Conservation (phyloP, 2,113 vertebrate species). For the Hemiprocne comata region DNA sequence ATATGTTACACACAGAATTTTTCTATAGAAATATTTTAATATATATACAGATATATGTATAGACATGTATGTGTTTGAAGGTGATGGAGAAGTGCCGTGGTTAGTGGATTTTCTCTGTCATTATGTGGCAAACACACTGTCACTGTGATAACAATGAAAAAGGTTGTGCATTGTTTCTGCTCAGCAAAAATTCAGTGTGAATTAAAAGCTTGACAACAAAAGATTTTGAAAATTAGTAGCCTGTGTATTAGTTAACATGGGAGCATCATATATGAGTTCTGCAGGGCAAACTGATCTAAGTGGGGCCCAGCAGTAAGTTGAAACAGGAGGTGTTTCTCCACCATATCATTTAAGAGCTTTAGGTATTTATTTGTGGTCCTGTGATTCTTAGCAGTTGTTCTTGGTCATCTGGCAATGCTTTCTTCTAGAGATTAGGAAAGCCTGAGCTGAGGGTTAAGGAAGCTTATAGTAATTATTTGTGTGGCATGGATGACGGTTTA, state of each 20-base stretch:
- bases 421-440: conserved; percentile 81
- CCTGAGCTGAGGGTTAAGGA: conserved; percentile 72
- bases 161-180: background rate
- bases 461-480: conserved; percentile 76
- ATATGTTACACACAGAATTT: background rate
- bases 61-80: background rate
- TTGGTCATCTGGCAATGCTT: conserved; percentile 81
- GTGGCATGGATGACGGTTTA: conserved; percentile 56
- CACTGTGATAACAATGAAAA: fast-evolving
- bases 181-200: background rate
- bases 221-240: background rate
- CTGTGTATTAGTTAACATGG: background rate
- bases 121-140: background rate
- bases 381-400: conserved; percentile 80
- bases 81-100: background rate
- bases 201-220: background rate
- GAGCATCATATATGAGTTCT: background rate
- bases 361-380: conserved; percentile 67
- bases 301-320: background rate
- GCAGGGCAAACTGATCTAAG: background rate
- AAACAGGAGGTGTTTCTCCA: conserved; percentile 19
- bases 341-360: conserved; percentile 39
- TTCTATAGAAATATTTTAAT: background rate
- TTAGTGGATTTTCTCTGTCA: background rate
- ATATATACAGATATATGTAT: background rate